Conservation (phyloP, 2,888 invertebrate species). For the Lucinisca nassula region DNA sequence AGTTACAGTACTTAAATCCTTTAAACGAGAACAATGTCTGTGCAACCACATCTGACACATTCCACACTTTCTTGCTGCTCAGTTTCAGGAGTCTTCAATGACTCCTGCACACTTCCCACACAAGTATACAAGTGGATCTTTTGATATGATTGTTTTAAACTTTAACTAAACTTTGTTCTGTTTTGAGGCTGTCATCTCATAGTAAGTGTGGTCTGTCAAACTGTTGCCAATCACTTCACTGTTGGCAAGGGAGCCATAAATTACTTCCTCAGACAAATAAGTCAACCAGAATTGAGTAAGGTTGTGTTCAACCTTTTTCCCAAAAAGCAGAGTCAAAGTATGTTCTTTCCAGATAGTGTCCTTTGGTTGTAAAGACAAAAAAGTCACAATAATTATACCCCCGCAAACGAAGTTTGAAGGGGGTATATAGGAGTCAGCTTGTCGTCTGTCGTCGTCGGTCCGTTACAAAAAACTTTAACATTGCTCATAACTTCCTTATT, state of each 20-base stretch:
- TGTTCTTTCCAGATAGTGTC: not conserved
- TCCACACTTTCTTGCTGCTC: constrained; percentile 30
- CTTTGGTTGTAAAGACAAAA: not conserved
- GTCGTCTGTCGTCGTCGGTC: too few relatives aligned
- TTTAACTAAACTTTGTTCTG: not conserved
- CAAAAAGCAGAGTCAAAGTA: not conserved
- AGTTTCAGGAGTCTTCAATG: not conserved
- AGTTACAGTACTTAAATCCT: not conserved
- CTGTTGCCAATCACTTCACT: not conserved
- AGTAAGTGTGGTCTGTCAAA: not conserved
- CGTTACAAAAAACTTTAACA: too few relatives aligned
- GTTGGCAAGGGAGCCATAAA: constrained; percentile 3
- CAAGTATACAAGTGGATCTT: not conserved
- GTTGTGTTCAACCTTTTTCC: not conserved
- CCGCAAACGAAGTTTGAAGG: too few relatives aligned
- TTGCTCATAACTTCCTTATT: too few relatives aligned
- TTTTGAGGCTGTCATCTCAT: not conserved
- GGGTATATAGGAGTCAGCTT: too few relatives aligned
- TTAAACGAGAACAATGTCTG: not conserved
- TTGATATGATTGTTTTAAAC: not conserved
- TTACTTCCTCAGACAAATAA: not conserved
- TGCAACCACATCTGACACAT: not conserved
- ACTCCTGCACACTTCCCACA: not conserved
- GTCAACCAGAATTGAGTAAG: not conserved
- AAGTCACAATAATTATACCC: constrained; percentile 10